These are phyloP conservation scores for Sinosuthora webbiana DNA, from an alignment of 2,113 vertebrate genomes.

Conservation along the genomic window DNA sequence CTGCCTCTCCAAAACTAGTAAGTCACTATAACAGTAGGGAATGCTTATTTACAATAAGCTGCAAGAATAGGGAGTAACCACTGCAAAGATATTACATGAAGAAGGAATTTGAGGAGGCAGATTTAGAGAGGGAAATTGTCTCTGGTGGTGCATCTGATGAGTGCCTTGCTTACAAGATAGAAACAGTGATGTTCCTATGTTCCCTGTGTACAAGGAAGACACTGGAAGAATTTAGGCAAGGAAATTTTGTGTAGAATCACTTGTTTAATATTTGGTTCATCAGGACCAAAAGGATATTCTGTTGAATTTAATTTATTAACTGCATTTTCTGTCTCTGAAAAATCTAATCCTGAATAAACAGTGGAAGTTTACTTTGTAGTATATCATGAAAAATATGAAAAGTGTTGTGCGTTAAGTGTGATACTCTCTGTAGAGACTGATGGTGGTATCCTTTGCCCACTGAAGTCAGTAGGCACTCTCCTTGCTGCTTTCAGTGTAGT, in stretches of 20 bases:
- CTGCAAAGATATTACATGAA: neutral
- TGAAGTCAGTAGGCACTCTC: neutral
- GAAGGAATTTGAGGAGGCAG: neutral
- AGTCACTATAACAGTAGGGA: neutral
- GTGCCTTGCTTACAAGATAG: neutral
- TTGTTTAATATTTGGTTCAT: neutral
- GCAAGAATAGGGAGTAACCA: neutral
- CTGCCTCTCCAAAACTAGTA: neutral
- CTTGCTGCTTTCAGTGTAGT: fast-evolving
- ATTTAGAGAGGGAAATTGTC: neutral
- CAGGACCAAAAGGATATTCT: neutral
- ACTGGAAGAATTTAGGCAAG: neutral
- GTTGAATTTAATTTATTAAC: neutral
- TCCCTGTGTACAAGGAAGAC: neutral
- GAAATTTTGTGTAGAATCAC: neutral
- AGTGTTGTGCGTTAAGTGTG: neutral
- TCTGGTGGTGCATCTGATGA: neutral
- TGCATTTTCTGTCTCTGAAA: slow-evolving; percentile 1
- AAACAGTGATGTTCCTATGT: neutral
- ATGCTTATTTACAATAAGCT: neutral
- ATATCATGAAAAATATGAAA: neutral
- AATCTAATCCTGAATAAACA: neutral
- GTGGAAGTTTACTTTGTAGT: neutral
- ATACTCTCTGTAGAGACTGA: neutral
- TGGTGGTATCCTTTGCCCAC: neutral